Percentiles rank a stretch among this genome's conserved stretches.
These are phyloP conservation scores for Chloebia gouldiae DNA, from an alignment of 2,113 vertebrate species.

Conservation along the genomic window DNA sequence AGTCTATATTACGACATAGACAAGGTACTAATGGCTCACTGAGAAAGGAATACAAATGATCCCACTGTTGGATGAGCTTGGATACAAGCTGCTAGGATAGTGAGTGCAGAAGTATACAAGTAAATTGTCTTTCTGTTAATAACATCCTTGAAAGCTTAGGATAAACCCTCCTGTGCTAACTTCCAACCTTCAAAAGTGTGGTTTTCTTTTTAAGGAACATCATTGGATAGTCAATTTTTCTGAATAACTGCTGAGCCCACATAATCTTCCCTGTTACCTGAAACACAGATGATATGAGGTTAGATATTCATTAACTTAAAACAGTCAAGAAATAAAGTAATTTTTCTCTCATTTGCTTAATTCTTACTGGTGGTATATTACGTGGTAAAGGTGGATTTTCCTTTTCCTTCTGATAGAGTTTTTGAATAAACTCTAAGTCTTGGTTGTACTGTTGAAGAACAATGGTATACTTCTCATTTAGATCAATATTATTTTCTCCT, in stretches of 20 bases:
- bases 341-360: neutral
- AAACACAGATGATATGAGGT: neutral
- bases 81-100: neutral
- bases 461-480: conserved; percentile 68
- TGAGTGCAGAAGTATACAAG: neutral
- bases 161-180: neutral
- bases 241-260: conserved; percentile 83
- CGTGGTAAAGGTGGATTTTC: conserved; percentile 75
- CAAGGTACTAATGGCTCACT: neutral
- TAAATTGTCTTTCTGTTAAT: neutral
- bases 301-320: neutral
- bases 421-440: conserved; percentile 78
- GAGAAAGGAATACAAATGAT: neutral
- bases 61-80: neutral
- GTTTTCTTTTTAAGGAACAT: conserved; percentile 77
- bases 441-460: conserved; percentile 75
- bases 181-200: conserved; percentile 74
- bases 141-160: neutral
- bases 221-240: conserved; percentile 82
- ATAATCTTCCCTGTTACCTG: conserved; percentile 81
- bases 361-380: conserved; percentile 78
- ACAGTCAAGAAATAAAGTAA: neutral
- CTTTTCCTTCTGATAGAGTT: conserved; percentile 76
- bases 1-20: neutral
- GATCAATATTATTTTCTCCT: conserved; percentile 69